Evolutionary conservation across 2,113 vertebrate species (phyloP).

Genomic region (Phalacrocorax brasilianus): DNA sequence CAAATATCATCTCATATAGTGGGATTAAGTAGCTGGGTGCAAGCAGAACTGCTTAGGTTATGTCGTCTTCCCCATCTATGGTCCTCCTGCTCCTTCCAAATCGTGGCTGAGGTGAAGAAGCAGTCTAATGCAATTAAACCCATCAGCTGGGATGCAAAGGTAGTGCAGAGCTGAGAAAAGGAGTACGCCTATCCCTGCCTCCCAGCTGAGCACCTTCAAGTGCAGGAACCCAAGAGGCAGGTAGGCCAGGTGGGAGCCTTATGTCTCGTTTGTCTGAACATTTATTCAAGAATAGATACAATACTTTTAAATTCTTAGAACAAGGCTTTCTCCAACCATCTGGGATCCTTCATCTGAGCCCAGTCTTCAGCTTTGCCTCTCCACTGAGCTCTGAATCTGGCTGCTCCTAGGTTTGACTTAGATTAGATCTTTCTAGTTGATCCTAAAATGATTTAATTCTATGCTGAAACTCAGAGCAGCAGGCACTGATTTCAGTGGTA

Average conservation of each 20-base stretch:
- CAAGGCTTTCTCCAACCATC: background rate
- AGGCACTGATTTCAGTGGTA: background rate
- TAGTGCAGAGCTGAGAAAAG: background rate
- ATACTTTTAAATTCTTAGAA: background rate
- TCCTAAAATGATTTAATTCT: background rate
- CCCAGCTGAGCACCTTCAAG: background rate
- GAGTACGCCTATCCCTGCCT: background rate
- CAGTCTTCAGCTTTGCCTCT: background rate
- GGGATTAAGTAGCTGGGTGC: background rate
- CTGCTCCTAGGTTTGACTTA: background rate
- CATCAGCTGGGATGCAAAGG: background rate
- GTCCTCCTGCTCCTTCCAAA: background rate
- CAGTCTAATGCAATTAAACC: background rate
- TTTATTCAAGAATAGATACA: background rate
- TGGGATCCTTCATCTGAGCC: background rate
- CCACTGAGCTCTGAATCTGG: background rate
- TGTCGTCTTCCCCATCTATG: background rate
- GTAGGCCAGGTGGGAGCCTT: background rate
- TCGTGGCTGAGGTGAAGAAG: background rate
- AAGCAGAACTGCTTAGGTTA: background rate
- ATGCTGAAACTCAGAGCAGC: background rate
- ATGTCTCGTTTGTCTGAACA: background rate
- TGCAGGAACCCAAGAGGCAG: background rate
- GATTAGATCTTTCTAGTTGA: background rate
- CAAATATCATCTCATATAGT: fast-evolving